Evolutionary conservation across 2,888 invertebrate species (phyloP), one percentile per base, ranked within the genome.

Genomic region (Drosophila pegasa): DNA sequence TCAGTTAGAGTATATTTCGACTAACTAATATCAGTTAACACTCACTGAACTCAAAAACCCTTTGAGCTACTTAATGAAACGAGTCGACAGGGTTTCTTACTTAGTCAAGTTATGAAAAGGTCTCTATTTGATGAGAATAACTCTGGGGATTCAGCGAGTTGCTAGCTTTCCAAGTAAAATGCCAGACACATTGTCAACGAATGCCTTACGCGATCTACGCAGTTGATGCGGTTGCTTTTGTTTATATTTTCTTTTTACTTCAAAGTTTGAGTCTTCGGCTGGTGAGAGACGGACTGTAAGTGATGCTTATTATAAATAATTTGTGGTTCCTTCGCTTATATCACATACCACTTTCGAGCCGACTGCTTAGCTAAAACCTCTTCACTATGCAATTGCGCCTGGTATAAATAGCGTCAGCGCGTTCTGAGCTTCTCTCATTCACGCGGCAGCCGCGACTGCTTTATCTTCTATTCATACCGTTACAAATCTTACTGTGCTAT

Each of bases 381-480:
- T 41, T 20, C n/a, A 33, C 40, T 37, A 29, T 40, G 33, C 33
- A 14, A 27, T 27, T 33, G 40, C 37, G 18, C 10, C 18, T 14
- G 12, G 74, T 78, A 87, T 82, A 82, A 85, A 82, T 78, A 85
- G 33, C 18, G 50, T 38, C 45, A 20, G 18, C 45, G 20, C 22
- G 31, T 54, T 62, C 59, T 54, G 43, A 54, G 31, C 40, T 47
- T 25, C 22, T 51, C 71, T 75, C 73, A 87, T 65, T 82, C 43
- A 20, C 65, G 62, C 54, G 41, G 29, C 48, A 65, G 61, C 43
- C 61, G 67, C 54, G 67, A 29, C 38, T 50, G 50, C 16, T 41
- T 38, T 40, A 20, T 9, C n/a, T 45, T 47, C 27, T 31, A n/a
- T 22, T 38, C 27, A 10, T n/a, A 12, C 14, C 20, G 27, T 16